phyloP scores from a whole-genome alignment of 1,140 invertebrate genomes.

The Atta cephalotes region DNA sequence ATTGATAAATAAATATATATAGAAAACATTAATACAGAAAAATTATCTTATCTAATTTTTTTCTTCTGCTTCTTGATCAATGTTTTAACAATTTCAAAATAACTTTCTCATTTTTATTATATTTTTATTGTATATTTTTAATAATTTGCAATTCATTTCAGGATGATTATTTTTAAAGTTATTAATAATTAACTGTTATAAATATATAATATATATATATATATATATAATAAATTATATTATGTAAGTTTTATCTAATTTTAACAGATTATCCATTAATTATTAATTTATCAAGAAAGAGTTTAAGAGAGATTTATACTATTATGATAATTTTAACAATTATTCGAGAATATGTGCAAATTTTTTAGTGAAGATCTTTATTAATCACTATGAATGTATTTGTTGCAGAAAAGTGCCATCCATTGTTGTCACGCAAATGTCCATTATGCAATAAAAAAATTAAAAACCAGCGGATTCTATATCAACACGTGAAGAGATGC shows the following conservation, averaged over 20 bases:
- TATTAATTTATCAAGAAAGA: constrained; percentile 8
- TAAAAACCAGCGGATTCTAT: background rate
- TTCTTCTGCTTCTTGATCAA: background rate
- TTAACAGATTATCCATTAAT: background rate
- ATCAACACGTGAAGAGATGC: background rate
- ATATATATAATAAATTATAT: background rate
- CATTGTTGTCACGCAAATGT: background rate
- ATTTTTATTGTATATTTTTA: too few relatives aligned
- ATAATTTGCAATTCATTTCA: too few relatives aligned
- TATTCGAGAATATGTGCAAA: background rate
- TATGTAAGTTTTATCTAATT: background rate
- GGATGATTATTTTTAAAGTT: too few relatives aligned
- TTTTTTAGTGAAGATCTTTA: background rate
- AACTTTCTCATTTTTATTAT: background rate
- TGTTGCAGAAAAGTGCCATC: constrained; percentile 25
- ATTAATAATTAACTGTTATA: too few relatives aligned
- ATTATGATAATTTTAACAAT: background rate
- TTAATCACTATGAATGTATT: constrained; percentile 32
- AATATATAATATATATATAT: too few relatives aligned
- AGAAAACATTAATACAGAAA: background rate
- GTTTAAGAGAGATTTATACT: background rate
- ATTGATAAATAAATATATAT: background rate
- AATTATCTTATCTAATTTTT: background rate
- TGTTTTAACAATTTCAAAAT: background rate
- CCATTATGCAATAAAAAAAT: constrained; percentile 7